These are phyloP conservation scores for Astyanax mexicanus DNA, from an alignment of 2,797 vertebrate genomes.

Conservation along the genomic window DNA sequence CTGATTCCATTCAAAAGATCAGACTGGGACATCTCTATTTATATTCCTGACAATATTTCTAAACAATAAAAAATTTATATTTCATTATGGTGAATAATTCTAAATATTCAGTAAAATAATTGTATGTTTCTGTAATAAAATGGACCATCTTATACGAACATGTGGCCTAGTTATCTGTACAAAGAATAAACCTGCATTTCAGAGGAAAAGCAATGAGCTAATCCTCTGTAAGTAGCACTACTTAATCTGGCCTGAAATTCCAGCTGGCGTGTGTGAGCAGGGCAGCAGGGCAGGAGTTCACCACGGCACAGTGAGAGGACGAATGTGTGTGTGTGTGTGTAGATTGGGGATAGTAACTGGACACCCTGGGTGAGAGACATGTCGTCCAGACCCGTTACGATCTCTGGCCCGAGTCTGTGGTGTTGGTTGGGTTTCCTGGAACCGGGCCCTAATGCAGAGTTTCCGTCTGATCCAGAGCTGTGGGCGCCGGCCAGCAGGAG, in stretches of 20 bases:
- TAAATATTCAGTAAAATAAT: no score
- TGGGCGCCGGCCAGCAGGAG: neutral
- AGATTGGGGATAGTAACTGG: conserved; percentile 41
- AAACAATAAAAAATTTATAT: no score
- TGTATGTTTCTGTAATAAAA: no score
- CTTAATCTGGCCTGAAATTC: conserved; percentile 32
- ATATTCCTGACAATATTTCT: no score
- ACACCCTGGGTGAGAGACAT: conserved; percentile 32
- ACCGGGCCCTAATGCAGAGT: conserved; percentile 13
- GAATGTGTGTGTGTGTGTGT: neutral
- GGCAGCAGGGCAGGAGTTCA: neutral
- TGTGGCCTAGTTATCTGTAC: neutral
- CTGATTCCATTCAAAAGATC: no score
- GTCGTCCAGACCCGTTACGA: conserved; percentile 29
- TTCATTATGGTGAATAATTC: no score
- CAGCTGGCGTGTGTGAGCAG: conserved; percentile 1
- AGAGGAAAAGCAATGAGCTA: conserved; percentile 12
- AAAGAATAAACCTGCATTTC: neutral
- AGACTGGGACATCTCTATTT: no score
- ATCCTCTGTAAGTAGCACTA: conserved; percentile 25
- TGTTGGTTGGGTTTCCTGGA: conserved; percentile 52
- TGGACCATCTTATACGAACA: neutral
- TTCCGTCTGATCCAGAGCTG: neutral
- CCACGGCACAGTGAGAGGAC: neutral
- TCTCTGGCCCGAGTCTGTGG: conserved; percentile 27